A percentile compares a stretch with the other conserved stretches of the same genome.
Conservation (phyloP, 2,113 vertebrate genomes). For the Capreolus pygargus region DNA sequence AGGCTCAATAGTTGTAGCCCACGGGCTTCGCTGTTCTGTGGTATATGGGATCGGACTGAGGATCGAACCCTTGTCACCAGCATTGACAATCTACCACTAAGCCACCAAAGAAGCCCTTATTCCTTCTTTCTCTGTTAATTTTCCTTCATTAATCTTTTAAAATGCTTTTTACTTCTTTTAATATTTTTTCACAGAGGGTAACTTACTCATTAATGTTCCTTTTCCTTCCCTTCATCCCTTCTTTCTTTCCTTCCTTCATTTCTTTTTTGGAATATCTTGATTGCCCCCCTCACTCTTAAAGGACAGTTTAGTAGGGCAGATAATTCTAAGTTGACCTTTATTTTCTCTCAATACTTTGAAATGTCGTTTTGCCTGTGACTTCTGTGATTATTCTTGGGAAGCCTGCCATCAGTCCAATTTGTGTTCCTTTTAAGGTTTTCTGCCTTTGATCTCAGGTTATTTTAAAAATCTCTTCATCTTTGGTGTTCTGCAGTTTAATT, state of each 20-base stretch:
- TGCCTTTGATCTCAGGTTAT: neutral
- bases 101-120: neutral
- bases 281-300: neutral
- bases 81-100: neutral
- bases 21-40: neutral
- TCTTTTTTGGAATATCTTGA: neutral
- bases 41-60: rapidly evolving
- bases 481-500: neutral
- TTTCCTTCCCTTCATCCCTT: neutral
- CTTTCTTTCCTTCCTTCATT: neutral
- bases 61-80: neutral
- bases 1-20: neutral
- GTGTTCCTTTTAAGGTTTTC: neutral
- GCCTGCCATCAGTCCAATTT: neutral
- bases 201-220: neutral
- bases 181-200: neutral
- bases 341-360: neutral
- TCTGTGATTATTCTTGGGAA: neutral
- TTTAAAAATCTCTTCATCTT: neutral
- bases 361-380: neutral
- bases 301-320: neutral
- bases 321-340: neutral
- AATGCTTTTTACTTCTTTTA: neutral
- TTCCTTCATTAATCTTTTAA: neutral
- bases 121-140: neutral